These are phyloP conservation scores for Paracanthobrama guichenoti DNA, from an alignment of 2,113 vertebrate genomes.

Conservation along the genomic window DNA sequence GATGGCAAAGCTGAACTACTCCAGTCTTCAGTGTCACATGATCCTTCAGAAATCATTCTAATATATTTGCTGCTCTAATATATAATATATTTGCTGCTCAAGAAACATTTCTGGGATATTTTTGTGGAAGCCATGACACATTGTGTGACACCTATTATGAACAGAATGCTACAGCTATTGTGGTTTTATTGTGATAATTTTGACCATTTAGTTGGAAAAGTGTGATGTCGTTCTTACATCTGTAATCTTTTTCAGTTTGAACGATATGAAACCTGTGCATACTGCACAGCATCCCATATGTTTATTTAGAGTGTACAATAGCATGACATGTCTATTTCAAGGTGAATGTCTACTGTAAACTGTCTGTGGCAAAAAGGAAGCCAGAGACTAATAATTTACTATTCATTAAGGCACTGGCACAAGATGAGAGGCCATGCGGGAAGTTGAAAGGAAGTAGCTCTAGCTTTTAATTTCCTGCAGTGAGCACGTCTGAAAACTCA, in stretches of 20 bases:
- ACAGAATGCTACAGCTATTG: not conserved
- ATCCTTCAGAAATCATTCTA: not conserved
- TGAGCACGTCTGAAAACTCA: constrained; percentile 67
- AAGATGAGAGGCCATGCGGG: constrained; percentile 70
- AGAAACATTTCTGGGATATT: constrained; percentile 1
- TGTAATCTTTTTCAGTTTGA: not conserved
- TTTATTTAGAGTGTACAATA: constrained; percentile 1
- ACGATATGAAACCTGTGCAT: not conserved
- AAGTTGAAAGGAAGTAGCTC: constrained; percentile 69
- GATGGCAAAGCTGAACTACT: not conserved
- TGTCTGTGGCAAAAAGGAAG: constrained; percentile 52
- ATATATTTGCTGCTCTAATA: no score
- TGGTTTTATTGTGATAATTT: not conserved
- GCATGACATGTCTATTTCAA: constrained; percentile 24
- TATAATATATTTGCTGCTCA: not conserved
- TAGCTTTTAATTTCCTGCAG: constrained; percentile 78
- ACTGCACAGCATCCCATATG: not conserved
- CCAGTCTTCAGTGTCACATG: no score
- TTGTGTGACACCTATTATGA: not conserved
- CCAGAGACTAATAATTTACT: constrained; percentile 65
- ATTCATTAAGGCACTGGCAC: constrained; percentile 71
- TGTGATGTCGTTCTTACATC: not conserved
- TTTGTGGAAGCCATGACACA: no score
- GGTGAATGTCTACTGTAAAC: constrained; percentile 44
- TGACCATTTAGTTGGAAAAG: not conserved